Evolutionary conservation across 2,888 invertebrate species (phyloP), one percentile per base, ranked within the genome.

Genomic region (Lycocerus yunnanus): DNA sequence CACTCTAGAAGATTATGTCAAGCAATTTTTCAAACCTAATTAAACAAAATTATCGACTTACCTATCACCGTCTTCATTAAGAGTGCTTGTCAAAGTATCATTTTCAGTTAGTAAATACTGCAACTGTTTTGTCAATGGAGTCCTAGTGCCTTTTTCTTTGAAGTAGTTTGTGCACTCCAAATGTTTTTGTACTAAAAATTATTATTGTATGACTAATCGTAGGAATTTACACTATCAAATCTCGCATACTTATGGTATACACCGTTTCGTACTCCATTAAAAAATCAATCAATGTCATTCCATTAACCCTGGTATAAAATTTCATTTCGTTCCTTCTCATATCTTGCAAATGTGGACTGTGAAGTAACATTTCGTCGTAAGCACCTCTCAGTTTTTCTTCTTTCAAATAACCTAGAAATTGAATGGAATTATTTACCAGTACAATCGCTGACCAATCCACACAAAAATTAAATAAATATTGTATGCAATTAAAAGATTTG

Each of bases 371-470:
- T 59, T 82, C 82, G 24, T 83, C 80, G 75, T 84, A 85, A 13
- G 85, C 83, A 3, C 75, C 76, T 24, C 79, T 80, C 75, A 85
- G 86, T 66, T 84, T 82, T 74, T 84, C 81, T 11, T 80, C 79
- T 79, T 85, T 86, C 43, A 87, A 79, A 80, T 87, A 87, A 43
- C 87, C 87, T 87, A 77, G 16, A 83, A 83, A 67, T 76, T 43
- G 10, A 5, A 8, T n/a, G 3, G 16, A 63, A 9, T 15, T 16
- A 15, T 63, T 27, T 16, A 59, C 58, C 13, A 1, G 21, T 13
- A 16, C 10, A 69, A 21, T 58, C 10, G 11, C 18, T 11, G 14
- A 69, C 27, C 20, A 0, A 15, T 6, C n/a, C 10, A 58, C 15
- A 13, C 0, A 10, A 16, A 43, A n/a, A 43, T 1, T 43, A 43